These are phyloP conservation scores for Serrognathus titanus DNA, from an alignment of 2,888 invertebrate genomes.

Conservation along the genomic window DNA sequence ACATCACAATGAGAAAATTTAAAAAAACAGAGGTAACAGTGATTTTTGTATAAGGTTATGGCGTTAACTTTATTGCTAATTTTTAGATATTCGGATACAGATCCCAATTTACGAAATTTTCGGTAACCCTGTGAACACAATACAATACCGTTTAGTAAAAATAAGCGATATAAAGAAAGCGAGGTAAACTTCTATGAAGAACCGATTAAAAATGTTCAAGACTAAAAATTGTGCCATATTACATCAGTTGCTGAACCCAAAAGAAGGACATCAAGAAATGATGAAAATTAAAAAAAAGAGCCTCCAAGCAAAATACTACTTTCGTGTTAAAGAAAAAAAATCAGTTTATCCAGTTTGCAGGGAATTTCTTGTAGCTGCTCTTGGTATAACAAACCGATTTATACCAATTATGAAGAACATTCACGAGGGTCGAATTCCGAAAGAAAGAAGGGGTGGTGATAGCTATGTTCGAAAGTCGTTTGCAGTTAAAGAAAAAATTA, in stretches of 20 bases:
- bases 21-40: neutral
- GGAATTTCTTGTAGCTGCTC: too few species aligned
- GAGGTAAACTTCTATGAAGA: too few species aligned
- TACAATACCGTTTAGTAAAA: conserved; percentile 9
- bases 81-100: conserved; percentile 12
- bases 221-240: too few species aligned
- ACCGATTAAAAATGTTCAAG: too few species aligned
- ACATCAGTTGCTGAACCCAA: conserved; percentile 10
- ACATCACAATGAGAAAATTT: too few species aligned
- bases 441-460: conserved; percentile 9
- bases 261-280: neutral
- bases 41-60: too few species aligned
- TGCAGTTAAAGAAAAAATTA: conserved; percentile 6
- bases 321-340: conserved; percentile 9
- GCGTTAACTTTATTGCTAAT: neutral
- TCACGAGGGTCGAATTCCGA: conserved; percentile 1
- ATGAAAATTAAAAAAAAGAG: conserved; percentile 3
- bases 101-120: conserved; percentile 7
- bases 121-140: conserved; percentile 6
- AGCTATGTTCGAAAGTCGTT: neutral
- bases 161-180: conserved; percentile 4
- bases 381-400: too few species aligned
- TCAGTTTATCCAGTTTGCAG: conserved; percentile 7
- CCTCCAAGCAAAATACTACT: conserved; percentile 3
- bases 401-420: too few species aligned